Conservation (phyloP, 2,113 vertebrate genomes). For the Morone saxatilis region DNA sequence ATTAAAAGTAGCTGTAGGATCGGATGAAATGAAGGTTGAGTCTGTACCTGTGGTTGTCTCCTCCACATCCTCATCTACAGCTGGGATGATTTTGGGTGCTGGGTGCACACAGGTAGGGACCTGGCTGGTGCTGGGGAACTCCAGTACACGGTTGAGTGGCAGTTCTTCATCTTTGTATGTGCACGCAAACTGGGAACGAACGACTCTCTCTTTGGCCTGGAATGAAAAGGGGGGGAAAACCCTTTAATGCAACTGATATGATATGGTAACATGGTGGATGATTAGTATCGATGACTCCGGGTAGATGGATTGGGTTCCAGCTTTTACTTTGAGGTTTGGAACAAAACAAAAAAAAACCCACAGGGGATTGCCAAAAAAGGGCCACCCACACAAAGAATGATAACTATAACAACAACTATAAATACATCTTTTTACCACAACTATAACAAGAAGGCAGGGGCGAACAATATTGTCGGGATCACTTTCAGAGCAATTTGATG, state of each 20-base stretch:
- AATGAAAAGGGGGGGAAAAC: constrained; percentile 29
- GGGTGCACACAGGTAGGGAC: constrained; percentile 75
- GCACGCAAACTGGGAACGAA: constrained; percentile 96
- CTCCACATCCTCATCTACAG: constrained; percentile 18
- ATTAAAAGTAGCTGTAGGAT: neutral
- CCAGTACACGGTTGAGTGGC: constrained; percentile 80
- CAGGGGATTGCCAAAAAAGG: neutral
- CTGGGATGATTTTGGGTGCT: constrained; percentile 45
- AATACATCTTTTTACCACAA: no score
- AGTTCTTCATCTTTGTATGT: constrained; percentile 88
- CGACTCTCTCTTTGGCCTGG: constrained; percentile 84
- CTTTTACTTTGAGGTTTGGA: constrained; percentile 8
- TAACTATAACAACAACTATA: no score
- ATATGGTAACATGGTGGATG: neutral
- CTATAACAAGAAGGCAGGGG: no score
- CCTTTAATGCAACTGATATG: constrained; percentile 7
- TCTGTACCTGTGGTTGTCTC: constrained; percentile 56
- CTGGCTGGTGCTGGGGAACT: constrained; percentile 79
- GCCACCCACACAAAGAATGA: no score
- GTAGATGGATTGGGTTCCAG: neutral
- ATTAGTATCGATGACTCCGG: constrained; percentile 15
- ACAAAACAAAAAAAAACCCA: neutral
- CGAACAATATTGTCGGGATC: no score
- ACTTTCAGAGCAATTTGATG: no score
- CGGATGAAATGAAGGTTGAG: neutral